Evolutionary conservation across 2,888 invertebrate genomes (phyloP).

Genomic region (Syrista parreyssii): DNA sequence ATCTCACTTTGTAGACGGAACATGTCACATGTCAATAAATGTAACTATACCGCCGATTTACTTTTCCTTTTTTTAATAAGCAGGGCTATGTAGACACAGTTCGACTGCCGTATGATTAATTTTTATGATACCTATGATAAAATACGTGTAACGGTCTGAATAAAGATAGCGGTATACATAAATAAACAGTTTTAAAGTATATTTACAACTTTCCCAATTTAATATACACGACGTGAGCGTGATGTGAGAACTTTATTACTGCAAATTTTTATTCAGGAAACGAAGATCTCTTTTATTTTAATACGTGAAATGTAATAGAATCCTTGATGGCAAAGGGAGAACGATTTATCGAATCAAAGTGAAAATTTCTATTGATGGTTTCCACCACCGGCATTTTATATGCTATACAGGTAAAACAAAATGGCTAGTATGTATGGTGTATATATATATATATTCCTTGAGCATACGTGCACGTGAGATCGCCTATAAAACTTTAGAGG

Average conservation of each 20-base stretch:
- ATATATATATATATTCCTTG: background rate
- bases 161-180: background rate
- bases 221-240: background rate
- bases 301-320: background rate
- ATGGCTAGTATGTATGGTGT: too few species aligned
- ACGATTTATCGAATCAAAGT: background rate
- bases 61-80: background rate
- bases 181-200: background rate
- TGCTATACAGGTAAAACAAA: too few species aligned
- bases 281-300: background rate
- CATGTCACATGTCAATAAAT: background rate
- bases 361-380: background rate
- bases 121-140: slow-evolving; percentile 8
- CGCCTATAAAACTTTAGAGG: background rate
- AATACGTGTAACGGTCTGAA: background rate
- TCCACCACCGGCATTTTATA: too few species aligned
- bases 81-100: background rate
- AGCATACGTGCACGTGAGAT: background rate
- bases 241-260: background rate
- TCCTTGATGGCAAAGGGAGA: background rate
- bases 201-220: background rate
- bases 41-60: background rate
- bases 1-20: background rate
- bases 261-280: background rate
- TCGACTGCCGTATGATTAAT: background rate